Evolutionary conservation across 2,888 invertebrate species (phyloP).

Genomic region (Drosophila helvetica): DNA sequence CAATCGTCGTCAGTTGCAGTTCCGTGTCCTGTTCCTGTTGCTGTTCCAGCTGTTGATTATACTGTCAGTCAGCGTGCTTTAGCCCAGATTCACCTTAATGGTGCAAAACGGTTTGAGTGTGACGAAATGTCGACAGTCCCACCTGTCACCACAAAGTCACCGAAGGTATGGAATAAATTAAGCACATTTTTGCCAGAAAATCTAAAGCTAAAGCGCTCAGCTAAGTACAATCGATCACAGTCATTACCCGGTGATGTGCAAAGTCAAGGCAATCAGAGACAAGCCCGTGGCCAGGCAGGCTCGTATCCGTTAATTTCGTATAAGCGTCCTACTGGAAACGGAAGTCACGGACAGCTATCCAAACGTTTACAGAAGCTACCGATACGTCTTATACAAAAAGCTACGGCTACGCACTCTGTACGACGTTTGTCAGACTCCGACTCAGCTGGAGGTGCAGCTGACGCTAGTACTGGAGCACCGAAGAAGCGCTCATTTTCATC

Average conservation of each 20-base stretch:
- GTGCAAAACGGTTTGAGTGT: not conserved
- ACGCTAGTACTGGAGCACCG: slow-evolving; percentile 31
- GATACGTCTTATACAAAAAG: slow-evolving; percentile 67
- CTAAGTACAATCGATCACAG: slow-evolving; percentile 88
- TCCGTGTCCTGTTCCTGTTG: not conserved
- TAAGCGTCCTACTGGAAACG: slow-evolving; percentile 28
- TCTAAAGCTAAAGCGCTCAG: slow-evolving; percentile 83
- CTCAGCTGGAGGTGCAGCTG: not conserved
- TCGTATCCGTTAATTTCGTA: slow-evolving; percentile 72
- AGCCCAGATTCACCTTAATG: not conserved
- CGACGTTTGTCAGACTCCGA: slow-evolving; percentile 20
- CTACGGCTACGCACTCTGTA: slow-evolving; percentile 43
- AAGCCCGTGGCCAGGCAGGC: slow-evolving; percentile 64
- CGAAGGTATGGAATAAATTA: slow-evolving; percentile 84
- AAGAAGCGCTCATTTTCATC: slow-evolving; percentile 92
- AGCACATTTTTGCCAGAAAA: slow-evolving; percentile 93
- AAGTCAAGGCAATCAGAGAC: slow-evolving; percentile 81
- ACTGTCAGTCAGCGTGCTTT: not conserved
- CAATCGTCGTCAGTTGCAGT: not conserved
- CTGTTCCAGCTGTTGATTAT: not conserved
- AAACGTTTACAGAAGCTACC: slow-evolving; percentile 78
- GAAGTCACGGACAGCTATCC: slow-evolving; percentile 58
- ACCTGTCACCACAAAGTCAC: slow-evolving; percentile 42
- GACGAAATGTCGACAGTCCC: not conserved
- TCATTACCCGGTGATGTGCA: slow-evolving; percentile 90